Conservation (phyloP, 2,888 invertebrate species). For the Hecatera dysodea region DNA sequence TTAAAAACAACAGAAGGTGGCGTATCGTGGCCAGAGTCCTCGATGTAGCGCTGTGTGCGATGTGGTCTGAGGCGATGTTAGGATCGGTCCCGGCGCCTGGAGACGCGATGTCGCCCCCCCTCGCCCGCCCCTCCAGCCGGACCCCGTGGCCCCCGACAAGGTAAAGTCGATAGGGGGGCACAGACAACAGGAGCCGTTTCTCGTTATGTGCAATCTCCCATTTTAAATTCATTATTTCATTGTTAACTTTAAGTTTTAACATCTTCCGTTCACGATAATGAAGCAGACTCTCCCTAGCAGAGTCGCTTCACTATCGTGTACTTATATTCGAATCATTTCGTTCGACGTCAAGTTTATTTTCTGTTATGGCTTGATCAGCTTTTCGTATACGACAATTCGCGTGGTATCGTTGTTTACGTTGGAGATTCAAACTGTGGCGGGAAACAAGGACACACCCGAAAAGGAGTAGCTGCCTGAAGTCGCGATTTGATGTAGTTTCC, state of each 20-base stretch:
- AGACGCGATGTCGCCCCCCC: constrained; percentile 66
- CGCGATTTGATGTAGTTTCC: constrained; percentile 4
- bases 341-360: constrained; percentile 66
- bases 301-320: constrained; percentile 53
- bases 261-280: constrained; percentile 68
- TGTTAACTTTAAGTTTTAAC: constrained; percentile 73
- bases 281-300: constrained; percentile 28
- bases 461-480: constrained; percentile 4
- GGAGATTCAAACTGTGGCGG: constrained; percentile 17
- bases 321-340: constrained; percentile 54
- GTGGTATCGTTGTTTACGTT: constrained; percentile 81
- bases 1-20: constrained; percentile 91
- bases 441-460: constrained; percentile 17
- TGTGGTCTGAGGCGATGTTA: constrained; percentile 89
- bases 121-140: constrained; percentile 67
- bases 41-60: constrained; percentile 89
- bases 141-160: constrained; percentile 75
- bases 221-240: constrained; percentile 80
- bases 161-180: constrained; percentile 88
- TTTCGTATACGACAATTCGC: constrained; percentile 80
- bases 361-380: constrained; percentile 68
- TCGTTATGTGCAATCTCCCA: constrained; percentile 86
- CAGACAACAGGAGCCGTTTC: constrained; percentile 82
- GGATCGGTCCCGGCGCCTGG: constrained; percentile 77
- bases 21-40: constrained; percentile 88